Percentiles rank a stretch among this genome's conserved stretches.
These are phyloP conservation scores for Liasis olivaceus DNA, from an alignment of 2,797 vertebrate genomes.

Conservation along the genomic window DNA sequence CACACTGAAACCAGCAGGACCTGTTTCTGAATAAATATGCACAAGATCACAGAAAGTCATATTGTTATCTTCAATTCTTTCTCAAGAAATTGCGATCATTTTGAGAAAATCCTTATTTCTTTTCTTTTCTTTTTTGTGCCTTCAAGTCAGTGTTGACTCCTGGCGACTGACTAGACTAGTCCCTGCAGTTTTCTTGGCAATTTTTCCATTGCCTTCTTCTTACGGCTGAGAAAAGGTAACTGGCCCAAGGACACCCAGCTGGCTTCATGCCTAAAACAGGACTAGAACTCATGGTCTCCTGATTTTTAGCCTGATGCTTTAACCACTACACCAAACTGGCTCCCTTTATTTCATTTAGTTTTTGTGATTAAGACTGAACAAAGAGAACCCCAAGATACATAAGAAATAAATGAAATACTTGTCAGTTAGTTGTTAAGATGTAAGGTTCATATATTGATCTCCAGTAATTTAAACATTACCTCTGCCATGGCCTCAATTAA, in stretches of 20 bases:
- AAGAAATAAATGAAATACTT: not conserved
- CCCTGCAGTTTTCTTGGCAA: not conserved
- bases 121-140: not conserved
- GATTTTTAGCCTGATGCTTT: not conserved
- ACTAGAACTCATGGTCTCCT: not conserved
- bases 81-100: not conserved
- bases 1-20: not conserved
- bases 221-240: not conserved
- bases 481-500: not conserved
- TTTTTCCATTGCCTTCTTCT: not conserved
- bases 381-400: not conserved
- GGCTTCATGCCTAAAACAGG: not conserved
- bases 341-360: not conserved
- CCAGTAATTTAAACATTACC: not conserved
- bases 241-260: not conserved
- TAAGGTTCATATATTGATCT: not conserved
- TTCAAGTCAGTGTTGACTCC: not conserved
- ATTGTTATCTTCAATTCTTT: not conserved
- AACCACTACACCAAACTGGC: not conserved
- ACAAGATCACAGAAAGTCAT: not conserved
- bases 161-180: not conserved
- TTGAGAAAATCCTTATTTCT: not conserved
- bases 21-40: not conserved
- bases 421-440: not conserved
- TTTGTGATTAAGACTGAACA: not conserved